Conservation (phyloP, 2,113 vertebrate genomes). For the Sialia sialis region DNA sequence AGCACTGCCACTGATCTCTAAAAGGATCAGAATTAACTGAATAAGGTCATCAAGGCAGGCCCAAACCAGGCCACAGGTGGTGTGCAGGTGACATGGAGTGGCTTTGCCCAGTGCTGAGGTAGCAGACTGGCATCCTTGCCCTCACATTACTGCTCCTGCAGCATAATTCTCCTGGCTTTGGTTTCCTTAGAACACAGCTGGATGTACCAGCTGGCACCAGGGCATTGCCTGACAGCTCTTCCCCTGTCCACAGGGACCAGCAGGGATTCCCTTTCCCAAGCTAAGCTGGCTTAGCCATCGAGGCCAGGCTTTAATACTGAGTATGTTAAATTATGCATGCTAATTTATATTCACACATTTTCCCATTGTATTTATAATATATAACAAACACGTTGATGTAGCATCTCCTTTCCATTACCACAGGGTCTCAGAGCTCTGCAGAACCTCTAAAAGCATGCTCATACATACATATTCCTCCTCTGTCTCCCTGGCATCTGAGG, state of each 20-base stretch:
- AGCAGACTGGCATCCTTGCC: not conserved
- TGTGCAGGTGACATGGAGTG: not conserved
- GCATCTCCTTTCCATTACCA: not conserved
- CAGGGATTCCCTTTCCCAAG: not conserved
- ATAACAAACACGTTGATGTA: not conserved
- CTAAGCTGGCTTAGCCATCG: not conserved
- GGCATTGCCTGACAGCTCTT: rapidly evolving
- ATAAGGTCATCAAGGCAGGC: not conserved
- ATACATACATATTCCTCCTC: not conserved
- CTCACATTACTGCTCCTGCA: not conserved
- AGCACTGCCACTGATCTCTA: rapidly evolving
- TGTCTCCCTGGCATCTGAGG: conserved; percentile 32
- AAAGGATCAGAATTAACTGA: not conserved
- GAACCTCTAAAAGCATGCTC: conserved; percentile 5
- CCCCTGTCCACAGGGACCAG: not conserved
- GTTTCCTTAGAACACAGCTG: not conserved
- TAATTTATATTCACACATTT: conserved; percentile 10
- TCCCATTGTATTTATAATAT: conserved; percentile 3
- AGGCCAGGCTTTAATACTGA: not conserved
- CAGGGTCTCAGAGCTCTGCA: not conserved
- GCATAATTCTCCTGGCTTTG: not conserved
- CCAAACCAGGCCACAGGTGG: not conserved
- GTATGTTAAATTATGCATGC: not conserved
- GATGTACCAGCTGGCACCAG: not conserved
- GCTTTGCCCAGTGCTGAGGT: not conserved